Conservation (phyloP, 2,888 invertebrate genomes). For the Lomographa bimaculata region DNA sequence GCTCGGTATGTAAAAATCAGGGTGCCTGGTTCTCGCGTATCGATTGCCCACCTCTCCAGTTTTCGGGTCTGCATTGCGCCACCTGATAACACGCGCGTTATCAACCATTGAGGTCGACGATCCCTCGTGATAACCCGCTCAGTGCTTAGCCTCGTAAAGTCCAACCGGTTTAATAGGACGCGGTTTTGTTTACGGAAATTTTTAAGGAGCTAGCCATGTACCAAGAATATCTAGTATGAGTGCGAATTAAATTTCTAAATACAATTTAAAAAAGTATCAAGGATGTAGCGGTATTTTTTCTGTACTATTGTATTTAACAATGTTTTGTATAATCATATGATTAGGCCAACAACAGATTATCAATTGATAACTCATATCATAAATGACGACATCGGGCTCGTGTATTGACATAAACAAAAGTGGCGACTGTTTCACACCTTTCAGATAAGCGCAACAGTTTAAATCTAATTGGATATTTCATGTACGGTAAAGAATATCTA, state of each 20-base stretch:
- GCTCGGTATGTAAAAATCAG: conserved; percentile 9
- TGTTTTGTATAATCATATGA: conserved; percentile 20
- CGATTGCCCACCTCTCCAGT: conserved; percentile 58
- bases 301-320: no score
- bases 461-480: no score
- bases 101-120: conserved; percentile 59
- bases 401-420: conserved; percentile 11
- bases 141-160: conserved; percentile 27
- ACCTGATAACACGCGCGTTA: conserved; percentile 68
- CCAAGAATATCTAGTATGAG: not conserved
- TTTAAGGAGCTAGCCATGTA: not conserved
- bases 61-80: conserved; percentile 74
- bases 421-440: conserved; percentile 6
- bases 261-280: no score
- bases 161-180: conserved; percentile 15
- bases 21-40: conserved; percentile 38
- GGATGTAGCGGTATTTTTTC: no score
- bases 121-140: conserved; percentile 55
- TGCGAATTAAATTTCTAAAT: no score
- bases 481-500: no score
- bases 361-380: conserved; percentile 16
- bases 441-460: no score
- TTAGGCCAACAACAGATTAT: conserved; percentile 8
- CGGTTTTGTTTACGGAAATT: conserved; percentile 8
- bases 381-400: conserved; percentile 5